These are phyloP conservation scores for Drosophila cracens DNA, from an alignment of 2,888 invertebrate genomes.

Conservation along the genomic window DNA sequence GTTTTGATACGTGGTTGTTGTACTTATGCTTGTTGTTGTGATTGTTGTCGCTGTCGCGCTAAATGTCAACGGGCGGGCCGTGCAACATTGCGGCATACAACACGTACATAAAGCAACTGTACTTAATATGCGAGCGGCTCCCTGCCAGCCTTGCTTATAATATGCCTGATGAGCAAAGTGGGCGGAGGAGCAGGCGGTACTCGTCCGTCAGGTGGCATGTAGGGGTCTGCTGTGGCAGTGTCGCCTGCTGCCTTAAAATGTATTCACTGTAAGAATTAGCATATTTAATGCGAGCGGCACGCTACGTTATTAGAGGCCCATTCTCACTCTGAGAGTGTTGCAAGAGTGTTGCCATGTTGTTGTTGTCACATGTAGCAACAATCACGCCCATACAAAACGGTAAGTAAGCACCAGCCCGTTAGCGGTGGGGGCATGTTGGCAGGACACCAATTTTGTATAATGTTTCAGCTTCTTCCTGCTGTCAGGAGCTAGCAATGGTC, in stretches of 20 bases:
- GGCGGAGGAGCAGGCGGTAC: neutral
- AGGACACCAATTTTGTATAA: conserved; percentile 73
- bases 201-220: conserved; percentile 51
- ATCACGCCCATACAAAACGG: conserved; percentile 58
- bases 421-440: conserved; percentile 4
- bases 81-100: conserved; percentile 64
- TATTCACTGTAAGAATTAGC: conserved; percentile 81
- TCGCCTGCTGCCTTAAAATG: conserved; percentile 67
- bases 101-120: conserved; percentile 65
- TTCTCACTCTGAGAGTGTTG: conserved; percentile 61
- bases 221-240: conserved; percentile 15
- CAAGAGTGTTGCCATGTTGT: conserved; percentile 29
- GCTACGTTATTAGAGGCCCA: conserved; percentile 80
- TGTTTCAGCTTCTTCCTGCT: conserved; percentile 42
- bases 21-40: conserved; percentile 12
- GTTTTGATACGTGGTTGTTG: conserved; percentile 22
- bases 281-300: conserved; percentile 81
- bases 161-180: conserved; percentile 63
- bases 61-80: conserved; percentile 75
- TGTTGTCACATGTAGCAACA: conserved; percentile 69
- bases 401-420: conserved; percentile 63
- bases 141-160: conserved; percentile 70
- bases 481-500: conserved; percentile 57
- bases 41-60: conserved; percentile 61
- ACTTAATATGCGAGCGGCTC: conserved; percentile 75